Base-by-base conservation (phyloP, 2,888 invertebrate species). In the Drosophila pseudotakahashii region DNA sequence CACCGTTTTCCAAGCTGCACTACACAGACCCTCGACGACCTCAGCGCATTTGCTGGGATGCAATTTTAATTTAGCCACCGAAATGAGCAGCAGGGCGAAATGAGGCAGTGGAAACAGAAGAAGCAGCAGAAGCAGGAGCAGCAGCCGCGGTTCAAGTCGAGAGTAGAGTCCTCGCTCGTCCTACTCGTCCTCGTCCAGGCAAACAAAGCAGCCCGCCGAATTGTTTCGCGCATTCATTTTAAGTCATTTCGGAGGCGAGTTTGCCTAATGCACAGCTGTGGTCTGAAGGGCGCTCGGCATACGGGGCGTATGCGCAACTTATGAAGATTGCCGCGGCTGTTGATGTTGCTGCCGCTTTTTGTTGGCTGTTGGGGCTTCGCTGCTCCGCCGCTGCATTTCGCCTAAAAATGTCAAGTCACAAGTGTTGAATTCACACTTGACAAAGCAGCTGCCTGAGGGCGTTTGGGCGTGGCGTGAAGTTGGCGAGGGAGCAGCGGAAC, bases 381-480 rank as follows among this genome's bases (percentile, higher is more conserved):
- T 45, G 66, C 53, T 2, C 57, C 5, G 14, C 44, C 37, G 59
- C 59, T 53, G 68, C 64, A 72, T 79, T 73, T 80, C 76, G 82
- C 79, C 87, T 77, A 84, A 87, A 87, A 87, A 82, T 84, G 85
- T 87, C 85, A 87, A 83, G 80, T 82, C 82, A 82, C 79, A 85
- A 85, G 85, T 85, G 85, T 85, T 87, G 82, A 84, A 84, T 87
- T 87, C 87, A 77, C 84, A 84, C 84, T 86, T 84, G 87, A 81
- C 87, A 84, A 80, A 82, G 76, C 85, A 75, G 75, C 64, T 57
- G 64, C 63, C 58, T 37, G 60, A 58, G 60, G 50, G 74, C 50
- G 64, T 67, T 58, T 52, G 59, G 73, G 60, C 59, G 71, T 66
- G 73, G 62, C 69, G 69, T 51, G 48, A 70, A 72, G 64, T 68